These are phyloP conservation scores for Eutolmus rufibarbis DNA, from an alignment of 2,888 invertebrate species.

Conservation along the genomic window DNA sequence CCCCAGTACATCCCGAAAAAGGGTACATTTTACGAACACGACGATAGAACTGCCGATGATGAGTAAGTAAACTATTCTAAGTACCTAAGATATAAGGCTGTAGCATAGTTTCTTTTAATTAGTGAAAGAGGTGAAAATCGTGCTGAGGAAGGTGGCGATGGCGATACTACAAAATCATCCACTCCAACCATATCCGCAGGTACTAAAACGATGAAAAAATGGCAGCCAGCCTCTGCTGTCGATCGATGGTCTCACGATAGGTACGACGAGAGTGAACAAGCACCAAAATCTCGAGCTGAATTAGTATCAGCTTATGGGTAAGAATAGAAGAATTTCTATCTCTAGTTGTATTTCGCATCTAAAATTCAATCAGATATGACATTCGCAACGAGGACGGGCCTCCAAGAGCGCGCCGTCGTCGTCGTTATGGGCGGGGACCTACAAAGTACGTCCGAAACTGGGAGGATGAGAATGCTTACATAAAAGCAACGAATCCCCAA, in stretches of 20 bases:
- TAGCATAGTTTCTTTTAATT: not conserved
- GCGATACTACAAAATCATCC: conserved; percentile 53
- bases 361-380: conserved; percentile 70
- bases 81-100: not conserved
- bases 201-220: conserved; percentile 61
- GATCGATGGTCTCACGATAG: conserved; percentile 89
- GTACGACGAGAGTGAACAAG: conserved; percentile 67
- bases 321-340: conserved; percentile 57
- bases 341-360: not conserved
- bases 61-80: conserved; percentile 62
- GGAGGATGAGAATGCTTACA: conserved; percentile 92
- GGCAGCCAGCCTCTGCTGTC: conserved; percentile 61
- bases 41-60: conserved; percentile 82
- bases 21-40: conserved; percentile 97
- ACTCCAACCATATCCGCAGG: conserved; percentile 57
- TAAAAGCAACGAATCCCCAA: conserved; percentile 64
- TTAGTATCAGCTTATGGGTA: conserved; percentile 88
- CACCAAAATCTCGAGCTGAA: conserved; percentile 86
- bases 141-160: conserved; percentile 57
- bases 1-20: conserved; percentile 97
- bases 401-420: conserved; percentile 83
- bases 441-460: conserved; percentile 91
- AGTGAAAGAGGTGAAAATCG: not conserved
- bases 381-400: conserved; percentile 92
- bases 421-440: conserved; percentile 89